Conservation (phyloP, 2,113 vertebrate genomes). For the Xerus inauris region DNA sequence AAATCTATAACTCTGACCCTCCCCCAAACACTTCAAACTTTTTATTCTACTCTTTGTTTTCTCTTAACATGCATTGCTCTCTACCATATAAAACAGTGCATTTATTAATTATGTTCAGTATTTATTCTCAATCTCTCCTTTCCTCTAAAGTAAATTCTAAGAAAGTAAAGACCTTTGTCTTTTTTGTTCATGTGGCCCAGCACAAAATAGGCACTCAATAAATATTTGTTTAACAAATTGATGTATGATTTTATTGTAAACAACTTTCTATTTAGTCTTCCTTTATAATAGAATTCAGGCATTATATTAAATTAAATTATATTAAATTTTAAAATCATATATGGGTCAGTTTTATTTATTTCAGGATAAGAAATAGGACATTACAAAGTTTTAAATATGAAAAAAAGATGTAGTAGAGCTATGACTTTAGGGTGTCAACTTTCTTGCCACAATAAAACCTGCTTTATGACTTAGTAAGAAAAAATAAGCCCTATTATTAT, state of each 20-base stretch:
- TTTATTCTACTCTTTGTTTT: not conserved
- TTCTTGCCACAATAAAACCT: constrained; percentile 14
- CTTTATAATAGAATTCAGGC: not conserved
- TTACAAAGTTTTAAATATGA: constrained; percentile 23
- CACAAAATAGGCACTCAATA: not conserved
- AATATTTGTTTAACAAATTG: constrained; percentile 35
- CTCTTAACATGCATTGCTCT: not conserved
- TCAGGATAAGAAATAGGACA: not conserved
- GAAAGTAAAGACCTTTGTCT: not conserved
- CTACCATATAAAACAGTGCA: not conserved
- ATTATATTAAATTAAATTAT: constrained; percentile 26
- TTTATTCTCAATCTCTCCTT: not conserved
- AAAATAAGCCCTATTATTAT: constrained; percentile 55
- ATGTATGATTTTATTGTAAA: not conserved
- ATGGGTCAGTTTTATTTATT: not conserved
- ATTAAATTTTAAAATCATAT: constrained; percentile 11
- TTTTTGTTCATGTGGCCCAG: not conserved
- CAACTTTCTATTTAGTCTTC: not conserved
- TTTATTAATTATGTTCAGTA: not conserved
- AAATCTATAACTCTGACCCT: not conserved
- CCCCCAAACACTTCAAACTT: not conserved
- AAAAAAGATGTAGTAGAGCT: not conserved
- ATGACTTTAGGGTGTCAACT: not conserved
- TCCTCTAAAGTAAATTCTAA: not conserved
- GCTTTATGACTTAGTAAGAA: constrained; percentile 39